Conservation (phyloP, 2,797 vertebrate species). For the Microctenopoma stevenorrisi region DNA sequence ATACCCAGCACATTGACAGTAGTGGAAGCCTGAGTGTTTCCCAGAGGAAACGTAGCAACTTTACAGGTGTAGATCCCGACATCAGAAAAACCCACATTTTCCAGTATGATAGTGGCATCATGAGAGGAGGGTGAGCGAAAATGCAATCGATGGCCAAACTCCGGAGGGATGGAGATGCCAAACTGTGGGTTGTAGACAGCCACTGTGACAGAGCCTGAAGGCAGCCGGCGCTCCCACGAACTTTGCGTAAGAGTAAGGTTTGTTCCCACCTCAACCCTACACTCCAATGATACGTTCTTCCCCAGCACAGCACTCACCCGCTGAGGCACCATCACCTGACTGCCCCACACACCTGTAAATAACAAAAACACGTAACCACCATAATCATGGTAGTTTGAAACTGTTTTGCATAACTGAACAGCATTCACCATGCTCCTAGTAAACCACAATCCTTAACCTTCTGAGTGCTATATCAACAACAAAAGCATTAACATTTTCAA, state of each 20-base stretch:
- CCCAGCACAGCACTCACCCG: conserved; percentile 93
- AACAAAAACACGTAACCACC: conserved; percentile 14
- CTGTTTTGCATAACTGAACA: too few species aligned
- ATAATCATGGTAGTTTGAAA: not conserved
- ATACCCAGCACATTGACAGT: conserved; percentile 90
- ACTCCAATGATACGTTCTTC: conserved; percentile 94
- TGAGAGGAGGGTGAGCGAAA: conserved; percentile 91
- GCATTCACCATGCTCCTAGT: not conserved
- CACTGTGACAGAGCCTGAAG: conserved; percentile 88
- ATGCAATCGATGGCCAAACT: conserved; percentile 89
- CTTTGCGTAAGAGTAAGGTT: conserved; percentile 93
- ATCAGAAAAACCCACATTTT: conserved; percentile 93
- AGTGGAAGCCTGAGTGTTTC: conserved; percentile 92
- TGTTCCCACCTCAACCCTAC: conserved; percentile 91
- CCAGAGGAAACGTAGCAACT: conserved; percentile 96
- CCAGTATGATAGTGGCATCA: conserved; percentile 93
- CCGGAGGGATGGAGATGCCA: conserved; percentile 92
- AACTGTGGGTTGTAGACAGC: conserved; percentile 94
- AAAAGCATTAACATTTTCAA: not conserved
- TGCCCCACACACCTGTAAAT: conserved; percentile 87
- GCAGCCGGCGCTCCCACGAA: conserved; percentile 94
- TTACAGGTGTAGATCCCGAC: conserved; percentile 96
- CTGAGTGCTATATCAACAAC: not conserved
- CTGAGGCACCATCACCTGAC: conserved; percentile 91
- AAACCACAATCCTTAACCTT: not conserved